A percentile compares a stretch with the other conserved stretches of the same genome.
phyloP scores from a whole-genome alignment of 2,797 vertebrate species.

The Cyclopterus lumpus region DNA sequence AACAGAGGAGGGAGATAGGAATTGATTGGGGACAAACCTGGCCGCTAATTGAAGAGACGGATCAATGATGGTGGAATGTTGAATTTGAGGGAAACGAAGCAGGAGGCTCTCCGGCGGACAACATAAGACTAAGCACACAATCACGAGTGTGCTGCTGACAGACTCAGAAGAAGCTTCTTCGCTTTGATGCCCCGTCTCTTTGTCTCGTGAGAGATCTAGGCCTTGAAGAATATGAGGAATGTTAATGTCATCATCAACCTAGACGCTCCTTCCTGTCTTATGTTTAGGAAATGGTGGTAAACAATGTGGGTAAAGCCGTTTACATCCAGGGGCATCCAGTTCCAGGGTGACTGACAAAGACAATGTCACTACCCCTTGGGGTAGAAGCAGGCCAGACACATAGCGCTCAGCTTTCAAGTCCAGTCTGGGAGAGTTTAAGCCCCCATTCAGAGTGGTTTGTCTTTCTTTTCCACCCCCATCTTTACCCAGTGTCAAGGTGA shows the following conservation, averaged over 20 bases:
- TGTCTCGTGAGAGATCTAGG: conserved; percentile 82
- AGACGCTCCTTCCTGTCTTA: conserved; percentile 51
- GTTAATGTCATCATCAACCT: conserved; percentile 71
- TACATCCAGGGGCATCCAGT: conserved; percentile 55
- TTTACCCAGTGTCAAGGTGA: conserved; percentile 54
- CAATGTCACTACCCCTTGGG: conserved; percentile 62
- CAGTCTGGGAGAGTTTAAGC: conserved; percentile 69
- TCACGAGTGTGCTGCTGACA: conserved; percentile 38
- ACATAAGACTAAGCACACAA: conserved; percentile 40
- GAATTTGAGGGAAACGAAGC: conserved; percentile 69
- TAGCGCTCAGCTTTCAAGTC: conserved; percentile 56
- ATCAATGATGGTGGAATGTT: conserved; percentile 73
- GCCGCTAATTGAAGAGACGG: conserved; percentile 74
- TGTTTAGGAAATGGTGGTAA: conserved; percentile 70
- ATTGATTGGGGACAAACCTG: conserved; percentile 77
- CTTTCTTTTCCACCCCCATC: conserved; percentile 4
- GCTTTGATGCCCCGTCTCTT: conserved; percentile 87
- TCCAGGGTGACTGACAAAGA: conserved; percentile 77
- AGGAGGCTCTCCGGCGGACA: conserved; percentile 32
- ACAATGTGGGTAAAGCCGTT: conserved; percentile 73
- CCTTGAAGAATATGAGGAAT: conserved; percentile 82
- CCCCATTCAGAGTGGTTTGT: conserved; percentile 31
- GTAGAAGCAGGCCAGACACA: conserved; percentile 41
- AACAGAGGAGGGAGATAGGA: conserved; percentile 63
- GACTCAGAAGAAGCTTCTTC: conserved; percentile 56